phyloP scores from a whole-genome alignment of 2,797 vertebrate genomes.

The Coranthus polyacanthus region DNA sequence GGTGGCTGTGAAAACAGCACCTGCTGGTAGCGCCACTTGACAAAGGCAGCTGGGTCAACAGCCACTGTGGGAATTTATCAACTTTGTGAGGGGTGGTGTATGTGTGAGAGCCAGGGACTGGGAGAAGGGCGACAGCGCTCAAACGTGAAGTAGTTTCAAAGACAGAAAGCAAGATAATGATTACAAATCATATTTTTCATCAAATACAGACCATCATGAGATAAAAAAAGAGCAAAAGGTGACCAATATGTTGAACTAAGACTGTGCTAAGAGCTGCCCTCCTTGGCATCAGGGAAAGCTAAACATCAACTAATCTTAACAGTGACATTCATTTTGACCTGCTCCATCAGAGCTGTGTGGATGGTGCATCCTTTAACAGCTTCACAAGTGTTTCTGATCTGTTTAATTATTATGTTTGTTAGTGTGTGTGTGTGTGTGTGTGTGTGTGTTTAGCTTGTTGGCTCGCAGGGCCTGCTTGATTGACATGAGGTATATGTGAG shows the following conservation, averaged over 20 bases:
- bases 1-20: slow-evolving; percentile 99
- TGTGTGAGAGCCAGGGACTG: slow-evolving; percentile 68
- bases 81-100: slow-evolving; percentile 89
- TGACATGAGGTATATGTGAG: slow-evolving; percentile 82
- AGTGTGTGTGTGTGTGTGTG: slow-evolving; percentile 24
- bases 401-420: slow-evolving; percentile 42
- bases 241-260: slow-evolving; percentile 29
- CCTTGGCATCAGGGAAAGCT: slow-evolving; percentile 10
- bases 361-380: slow-evolving; percentile 11
- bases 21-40: slow-evolving; percentile 95
- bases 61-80: slow-evolving; percentile 99
- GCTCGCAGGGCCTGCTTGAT: slow-evolving; percentile 70
- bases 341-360: slow-evolving; percentile 4
- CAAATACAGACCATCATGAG: slow-evolving; percentile 87
- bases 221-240: slow-evolving; percentile 45
- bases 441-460: slow-evolving; percentile 71
- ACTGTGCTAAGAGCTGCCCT: neutral
- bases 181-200: too few species aligned
- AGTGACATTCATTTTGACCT: slow-evolving; percentile 27
- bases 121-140: slow-evolving; percentile 61
- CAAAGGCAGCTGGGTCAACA: slow-evolving; percentile 99
- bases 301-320: slow-evolving; percentile 37
- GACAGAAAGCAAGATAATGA: slow-evolving; percentile 27
- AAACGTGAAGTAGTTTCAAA: slow-evolving; percentile 51
- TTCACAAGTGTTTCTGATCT: slow-evolving; percentile 35